phyloP scores from a whole-genome alignment of 2,113 vertebrate genomes.

The Protobothrops mucrosquamatus region DNA sequence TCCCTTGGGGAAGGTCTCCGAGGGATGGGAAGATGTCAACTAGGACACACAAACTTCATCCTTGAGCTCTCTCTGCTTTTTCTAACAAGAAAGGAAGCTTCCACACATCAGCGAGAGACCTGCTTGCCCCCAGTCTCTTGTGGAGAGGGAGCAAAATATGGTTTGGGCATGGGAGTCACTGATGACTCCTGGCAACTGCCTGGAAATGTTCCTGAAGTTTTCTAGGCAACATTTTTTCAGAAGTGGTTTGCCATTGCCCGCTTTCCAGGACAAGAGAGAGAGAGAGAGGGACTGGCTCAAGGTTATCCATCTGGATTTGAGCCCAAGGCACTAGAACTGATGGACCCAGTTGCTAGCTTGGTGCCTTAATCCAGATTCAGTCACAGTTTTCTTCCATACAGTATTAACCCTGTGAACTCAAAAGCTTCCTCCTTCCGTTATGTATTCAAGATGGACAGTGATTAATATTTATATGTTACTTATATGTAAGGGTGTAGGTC shows the following conservation, averaged over 20 bases:
- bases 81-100: neutral
- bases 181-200: neutral
- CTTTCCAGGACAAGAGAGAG: neutral
- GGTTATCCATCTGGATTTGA: neutral
- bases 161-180: neutral
- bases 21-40: neutral
- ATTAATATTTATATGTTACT: too few species aligned
- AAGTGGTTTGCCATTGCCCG: neutral
- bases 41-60: neutral
- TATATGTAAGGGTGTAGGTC: too few species aligned
- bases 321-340: neutral
- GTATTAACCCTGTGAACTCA: too few species aligned
- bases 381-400: too few species aligned
- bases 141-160: neutral
- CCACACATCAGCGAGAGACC: neutral
- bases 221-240: neutral
- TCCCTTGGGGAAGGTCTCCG: neutral
- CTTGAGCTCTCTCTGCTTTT: neutral
- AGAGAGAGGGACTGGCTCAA: neutral
- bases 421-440: too few species aligned
- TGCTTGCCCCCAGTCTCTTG: neutral
- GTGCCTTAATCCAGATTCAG: neutral
- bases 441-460: too few species aligned
- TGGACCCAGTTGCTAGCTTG: neutral
- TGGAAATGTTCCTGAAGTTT: neutral